These are phyloP conservation scores for Trichonephila clavipes DNA, from an alignment of 1,140 invertebrate species.

Conservation along the genomic window DNA sequence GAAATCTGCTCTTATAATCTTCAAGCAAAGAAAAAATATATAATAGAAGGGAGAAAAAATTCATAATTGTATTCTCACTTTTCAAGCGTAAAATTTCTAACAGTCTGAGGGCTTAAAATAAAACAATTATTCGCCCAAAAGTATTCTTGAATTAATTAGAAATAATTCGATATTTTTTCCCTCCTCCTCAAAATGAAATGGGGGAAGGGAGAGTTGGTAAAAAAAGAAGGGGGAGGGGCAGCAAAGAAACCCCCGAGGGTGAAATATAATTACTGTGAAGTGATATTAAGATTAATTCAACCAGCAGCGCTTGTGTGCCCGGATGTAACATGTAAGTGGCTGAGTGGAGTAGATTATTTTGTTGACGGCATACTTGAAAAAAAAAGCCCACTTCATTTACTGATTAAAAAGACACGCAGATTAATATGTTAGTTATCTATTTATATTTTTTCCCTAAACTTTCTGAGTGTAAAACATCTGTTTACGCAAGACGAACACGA, in stretches of 20 bases:
- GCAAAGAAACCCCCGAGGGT: background rate
- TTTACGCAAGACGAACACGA: too few species aligned
- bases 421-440: too few species aligned
- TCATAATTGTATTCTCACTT: slow-evolving; percentile 1
- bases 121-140: slow-evolving; percentile 12
- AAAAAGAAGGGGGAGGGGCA: background rate
- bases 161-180: background rate
- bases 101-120: slow-evolving; percentile 5
- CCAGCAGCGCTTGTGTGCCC: background rate
- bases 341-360: too few species aligned
- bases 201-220: background rate
- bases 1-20: slow-evolving; percentile 16
- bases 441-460: too few species aligned
- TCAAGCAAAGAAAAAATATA: background rate
- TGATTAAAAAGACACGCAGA: too few species aligned
- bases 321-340: background rate
- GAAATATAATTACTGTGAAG: background rate
- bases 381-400: too few species aligned
- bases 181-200: background rate
- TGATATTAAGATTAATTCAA: background rate
- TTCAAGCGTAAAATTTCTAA: background rate
- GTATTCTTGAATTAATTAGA: slow-evolving; percentile 28
- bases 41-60: background rate
- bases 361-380: too few species aligned
- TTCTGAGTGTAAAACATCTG: too few species aligned